phyloP scores from a whole-genome alignment of 2,113 vertebrate genomes.

The Leuciscus idus region DNA sequence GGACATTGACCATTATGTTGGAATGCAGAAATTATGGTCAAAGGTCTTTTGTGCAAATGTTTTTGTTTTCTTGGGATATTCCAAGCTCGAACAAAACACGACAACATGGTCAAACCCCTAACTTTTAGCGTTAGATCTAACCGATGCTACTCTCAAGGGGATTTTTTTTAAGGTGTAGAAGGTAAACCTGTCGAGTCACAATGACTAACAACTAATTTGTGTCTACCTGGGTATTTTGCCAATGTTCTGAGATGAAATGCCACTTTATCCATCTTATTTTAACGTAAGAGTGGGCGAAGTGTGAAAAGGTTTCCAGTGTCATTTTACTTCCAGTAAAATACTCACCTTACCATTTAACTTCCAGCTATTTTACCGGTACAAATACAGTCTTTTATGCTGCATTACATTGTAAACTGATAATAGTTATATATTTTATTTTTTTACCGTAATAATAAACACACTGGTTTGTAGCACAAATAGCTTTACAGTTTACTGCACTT shows the following conservation, averaged over 20 bases:
- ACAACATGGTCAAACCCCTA: conserved; percentile 16
- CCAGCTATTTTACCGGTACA: too few relatives aligned
- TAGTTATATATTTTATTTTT: too few relatives aligned
- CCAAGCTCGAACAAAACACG: conserved; percentile 8
- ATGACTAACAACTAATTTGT: not conserved
- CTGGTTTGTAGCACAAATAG: too few relatives aligned
- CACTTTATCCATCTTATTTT: not conserved
- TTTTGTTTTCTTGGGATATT: conserved; percentile 48
- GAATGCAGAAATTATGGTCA: conserved; percentile 16
- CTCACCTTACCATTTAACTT: too few relatives aligned
- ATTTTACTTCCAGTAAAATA: too few relatives aligned
- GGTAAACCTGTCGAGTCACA: not conserved
- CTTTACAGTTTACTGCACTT: too few relatives aligned
- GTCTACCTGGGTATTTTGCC: conserved; percentile 22
- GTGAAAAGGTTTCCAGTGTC: too few relatives aligned
- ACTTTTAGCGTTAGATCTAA: conserved; percentile 28
- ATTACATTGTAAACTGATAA: too few relatives aligned
- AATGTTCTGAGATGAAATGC: not conserved
- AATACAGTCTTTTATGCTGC: too few relatives aligned
- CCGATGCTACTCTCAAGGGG: conserved; percentile 1
- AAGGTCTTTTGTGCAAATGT: not conserved
- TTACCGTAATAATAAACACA: too few relatives aligned
- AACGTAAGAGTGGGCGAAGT: too few relatives aligned
- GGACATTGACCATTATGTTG: conserved; percentile 17
- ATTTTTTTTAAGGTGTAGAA: conserved; percentile 32